Evolutionary conservation across 2,113 vertebrate species (phyloP), one percentile per base, ranked within the genome.

Genomic region (Tetraodon nigroviridis): DNA sequence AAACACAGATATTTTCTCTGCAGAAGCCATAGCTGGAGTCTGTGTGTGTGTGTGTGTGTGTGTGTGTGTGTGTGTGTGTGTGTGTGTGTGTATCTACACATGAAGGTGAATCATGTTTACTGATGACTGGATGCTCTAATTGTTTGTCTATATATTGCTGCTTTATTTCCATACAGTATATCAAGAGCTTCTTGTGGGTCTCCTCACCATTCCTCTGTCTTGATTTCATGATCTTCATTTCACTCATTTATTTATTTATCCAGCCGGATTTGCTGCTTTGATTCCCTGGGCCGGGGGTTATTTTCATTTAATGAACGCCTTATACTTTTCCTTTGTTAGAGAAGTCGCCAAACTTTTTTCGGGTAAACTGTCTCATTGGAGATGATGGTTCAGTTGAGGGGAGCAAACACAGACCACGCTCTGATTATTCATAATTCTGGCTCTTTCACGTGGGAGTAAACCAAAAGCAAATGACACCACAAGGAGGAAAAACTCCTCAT

Each of bases 321-420:
- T 42, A 73, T 79, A 69, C 80, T 80, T 79, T 67, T 78, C 69
- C 82, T 87, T 88, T 89, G 78, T 88, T 69, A 47, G 64, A 68
- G 78, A 77, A 56, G 47, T 79, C 68, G 76, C 67, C 79, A 84
- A 48, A 81, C 73, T 77, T 83, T 17, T 78, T 82, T 75, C 76
- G 87, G 69, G 75, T 90, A 90, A 90, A 90, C 89, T 78, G 71
- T 79, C 69, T 79, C 73, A 72, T 82, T 76, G 74, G 67, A 89
- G 78, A 85, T 91, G 89, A 90, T 91, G 89, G 90, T 91, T 87
- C 77, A 89, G 79, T 90, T 89, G 86, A 89, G 80, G 80, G 75
- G 78, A 83, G 80, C 77, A 82, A 89, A 88, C 85, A 86, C 85
- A 87, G 64, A 66, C 75, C 51, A 76, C 6, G 3, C 73, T 59